phyloP scores from a whole-genome alignment of 2,888 invertebrate genomes.

The Eupithecia vulgata region DNA sequence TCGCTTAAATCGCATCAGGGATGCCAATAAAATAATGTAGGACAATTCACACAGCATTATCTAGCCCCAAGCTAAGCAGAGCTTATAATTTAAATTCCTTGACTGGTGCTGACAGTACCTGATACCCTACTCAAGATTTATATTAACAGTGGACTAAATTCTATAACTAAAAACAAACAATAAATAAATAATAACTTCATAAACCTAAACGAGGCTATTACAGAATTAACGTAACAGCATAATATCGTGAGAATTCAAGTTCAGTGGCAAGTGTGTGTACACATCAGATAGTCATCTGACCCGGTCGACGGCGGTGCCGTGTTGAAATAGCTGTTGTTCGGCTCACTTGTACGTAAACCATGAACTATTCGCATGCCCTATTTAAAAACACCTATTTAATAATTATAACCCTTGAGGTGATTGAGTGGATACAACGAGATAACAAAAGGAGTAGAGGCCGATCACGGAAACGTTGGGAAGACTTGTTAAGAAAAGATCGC shows the following conservation, averaged over 20 bases:
- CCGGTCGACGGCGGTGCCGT: constrained; percentile 53
- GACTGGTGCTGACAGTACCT: too few relatives aligned
- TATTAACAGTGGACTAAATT: background rate
- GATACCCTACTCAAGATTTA: too few relatives aligned
- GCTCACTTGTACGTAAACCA: constrained; percentile 71
- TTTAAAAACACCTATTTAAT: constrained; percentile 28
- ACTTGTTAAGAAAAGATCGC: too few relatives aligned
- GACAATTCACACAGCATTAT: too few relatives aligned
- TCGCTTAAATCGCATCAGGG: too few relatives aligned
- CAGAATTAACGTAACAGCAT: constrained; percentile 46
- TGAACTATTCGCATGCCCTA: constrained; percentile 62
- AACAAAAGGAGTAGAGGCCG: too few relatives aligned
- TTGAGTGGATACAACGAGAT: too few relatives aligned
- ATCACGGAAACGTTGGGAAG: too few relatives aligned
- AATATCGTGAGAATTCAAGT: constrained; percentile 47
- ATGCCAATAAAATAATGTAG: too few relatives aligned
- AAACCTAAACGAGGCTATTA: constrained; percentile 18
- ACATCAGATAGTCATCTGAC: constrained; percentile 68
- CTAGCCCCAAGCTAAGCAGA: too few relatives aligned
- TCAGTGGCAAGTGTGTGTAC: constrained; percentile 41
- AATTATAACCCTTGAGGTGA: background rate
- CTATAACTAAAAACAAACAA: background rate
- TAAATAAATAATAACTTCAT: background rate
- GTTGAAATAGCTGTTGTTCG: constrained; percentile 69
- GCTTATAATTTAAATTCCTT: too few relatives aligned